These are phyloP conservation scores for Gastrophysa polygoni DNA, from an alignment of 2,888 invertebrate genomes.

Conservation along the genomic window DNA sequence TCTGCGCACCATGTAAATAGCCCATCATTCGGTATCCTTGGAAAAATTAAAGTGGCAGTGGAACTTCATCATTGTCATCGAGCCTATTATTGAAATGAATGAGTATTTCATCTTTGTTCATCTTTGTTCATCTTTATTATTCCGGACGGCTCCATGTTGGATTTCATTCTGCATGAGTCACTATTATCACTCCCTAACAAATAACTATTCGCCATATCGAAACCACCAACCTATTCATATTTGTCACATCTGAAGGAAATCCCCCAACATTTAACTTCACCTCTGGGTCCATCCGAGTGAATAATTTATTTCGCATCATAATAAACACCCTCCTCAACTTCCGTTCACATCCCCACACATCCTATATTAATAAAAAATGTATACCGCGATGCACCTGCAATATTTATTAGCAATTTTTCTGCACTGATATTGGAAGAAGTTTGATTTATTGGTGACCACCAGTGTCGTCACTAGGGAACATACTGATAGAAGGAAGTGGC, in stretches of 20 bases:
- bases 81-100: too few relatives aligned
- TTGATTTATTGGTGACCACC: slow-evolving; percentile 45
- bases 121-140: too few relatives aligned
- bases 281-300: slow-evolving; percentile 29
- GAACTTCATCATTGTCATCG: too few relatives aligned
- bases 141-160: too few relatives aligned
- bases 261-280: slow-evolving; percentile 26
- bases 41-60: too few relatives aligned
- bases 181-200: not conserved
- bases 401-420: slow-evolving; percentile 48
- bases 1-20: not conserved
- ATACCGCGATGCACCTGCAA: slow-evolving; percentile 49
- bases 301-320: slow-evolving; percentile 37
- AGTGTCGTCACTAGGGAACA: slow-evolving; percentile 45
- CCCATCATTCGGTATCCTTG: too few relatives aligned
- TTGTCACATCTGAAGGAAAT: slow-evolving; percentile 18
- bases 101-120: too few relatives aligned
- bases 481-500: slow-evolving; percentile 25
- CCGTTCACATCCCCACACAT: slow-evolving; percentile 28
- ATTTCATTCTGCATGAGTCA: not conserved
- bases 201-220: not conserved
- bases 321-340: slow-evolving; percentile 34
- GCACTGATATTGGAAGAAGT: slow-evolving; percentile 48
- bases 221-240: slow-evolving; percentile 22
- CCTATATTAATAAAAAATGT: slow-evolving; percentile 48